Percentiles rank a stretch among this genome's conserved stretches.
phyloP scores from a whole-genome alignment of 2,113 vertebrate genomes.

The Eretmochelys imbricata region DNA sequence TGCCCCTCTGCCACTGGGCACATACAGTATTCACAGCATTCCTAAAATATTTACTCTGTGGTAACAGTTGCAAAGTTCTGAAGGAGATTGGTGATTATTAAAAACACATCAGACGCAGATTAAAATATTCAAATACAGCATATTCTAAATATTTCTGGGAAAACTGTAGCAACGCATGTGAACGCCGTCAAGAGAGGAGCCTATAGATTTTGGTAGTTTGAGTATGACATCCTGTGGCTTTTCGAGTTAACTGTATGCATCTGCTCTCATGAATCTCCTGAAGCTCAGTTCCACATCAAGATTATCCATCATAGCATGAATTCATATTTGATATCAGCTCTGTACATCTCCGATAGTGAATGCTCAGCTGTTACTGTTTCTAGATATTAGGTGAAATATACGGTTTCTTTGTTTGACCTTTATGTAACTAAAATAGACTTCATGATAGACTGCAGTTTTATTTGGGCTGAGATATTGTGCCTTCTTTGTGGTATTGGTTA shows the following conservation, averaged over 20 bases:
- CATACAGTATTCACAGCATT: not conserved
- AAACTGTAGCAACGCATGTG: not conserved
- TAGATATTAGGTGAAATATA: not conserved
- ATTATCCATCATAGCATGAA: not conserved
- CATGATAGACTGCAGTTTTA: not conserved
- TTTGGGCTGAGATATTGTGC: not conserved
- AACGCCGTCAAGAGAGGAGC: no score
- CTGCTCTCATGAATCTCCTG: not conserved
- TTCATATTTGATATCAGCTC: not conserved
- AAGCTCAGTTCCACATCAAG: fast-evolving
- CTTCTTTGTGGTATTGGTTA: not conserved
- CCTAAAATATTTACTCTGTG: not conserved
- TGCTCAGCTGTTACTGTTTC: not conserved
- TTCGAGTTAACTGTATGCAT: not conserved
- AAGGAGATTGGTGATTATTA: not conserved
- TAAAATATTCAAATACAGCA: fast-evolving
- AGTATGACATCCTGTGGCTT: constrained; percentile 41
- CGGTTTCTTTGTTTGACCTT: not conserved
- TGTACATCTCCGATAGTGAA: not conserved
- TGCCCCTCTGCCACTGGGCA: not conserved
- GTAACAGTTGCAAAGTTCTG: not conserved
- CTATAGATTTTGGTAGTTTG: not conserved
- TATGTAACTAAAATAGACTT: not conserved
- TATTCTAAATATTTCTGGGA: not conserved
- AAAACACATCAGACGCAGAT: not conserved